Percentiles rank a stretch among this genome's conserved stretches.
Conservation (phyloP, 2,797 vertebrate species). For the Meriones psammophilus region DNA sequence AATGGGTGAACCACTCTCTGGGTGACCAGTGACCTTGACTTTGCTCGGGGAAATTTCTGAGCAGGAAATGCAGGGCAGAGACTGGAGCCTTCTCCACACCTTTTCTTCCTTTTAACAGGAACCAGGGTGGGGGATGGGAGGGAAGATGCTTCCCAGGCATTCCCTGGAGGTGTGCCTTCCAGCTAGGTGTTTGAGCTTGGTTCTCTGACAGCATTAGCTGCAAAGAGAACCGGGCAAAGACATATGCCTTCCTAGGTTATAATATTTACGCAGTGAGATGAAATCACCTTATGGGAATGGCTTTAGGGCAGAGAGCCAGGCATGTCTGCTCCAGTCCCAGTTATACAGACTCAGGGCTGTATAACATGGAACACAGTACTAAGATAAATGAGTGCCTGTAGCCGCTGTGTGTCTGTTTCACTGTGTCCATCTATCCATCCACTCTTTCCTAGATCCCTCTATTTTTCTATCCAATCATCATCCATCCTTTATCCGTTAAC, state of each 20-base stretch:
- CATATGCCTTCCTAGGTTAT: background rate
- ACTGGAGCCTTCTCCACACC: background rate
- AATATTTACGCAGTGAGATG: background rate
- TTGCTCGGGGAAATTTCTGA: background rate
- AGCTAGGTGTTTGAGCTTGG: background rate
- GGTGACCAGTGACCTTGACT: background rate
- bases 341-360: background rate
- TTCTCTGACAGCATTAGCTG: background rate
- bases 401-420: background rate
- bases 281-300: background rate
- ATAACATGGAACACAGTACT: background rate
- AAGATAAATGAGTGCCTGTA: background rate
- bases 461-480: background rate
- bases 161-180: background rate
- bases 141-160: background rate
- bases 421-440: background rate
- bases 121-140: fast-evolving
- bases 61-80: background rate
- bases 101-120: background rate
- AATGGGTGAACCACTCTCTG: background rate
- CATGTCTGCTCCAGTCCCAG: background rate
- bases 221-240: background rate
- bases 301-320: background rate
- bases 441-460: background rate
- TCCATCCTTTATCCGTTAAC: background rate